Evolutionary conservation across 2,113 vertebrate species (phyloP), one percentile per base, ranked within the genome.

Genomic region (Colaptes auratus): DNA sequence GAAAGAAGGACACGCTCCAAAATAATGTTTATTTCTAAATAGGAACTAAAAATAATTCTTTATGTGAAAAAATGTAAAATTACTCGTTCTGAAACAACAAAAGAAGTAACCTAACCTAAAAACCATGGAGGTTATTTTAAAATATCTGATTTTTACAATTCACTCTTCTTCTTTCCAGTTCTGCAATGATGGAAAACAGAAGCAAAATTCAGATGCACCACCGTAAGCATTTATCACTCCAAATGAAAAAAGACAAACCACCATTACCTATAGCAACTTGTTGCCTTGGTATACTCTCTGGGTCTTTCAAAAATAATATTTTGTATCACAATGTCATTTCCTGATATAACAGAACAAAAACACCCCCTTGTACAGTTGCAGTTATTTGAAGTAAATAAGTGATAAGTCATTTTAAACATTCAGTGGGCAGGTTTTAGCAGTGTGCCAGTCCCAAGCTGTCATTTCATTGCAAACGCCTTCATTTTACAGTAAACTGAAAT

Each of bases 391-490:
- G 93, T 82, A 72, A 69, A 59, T 87, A 15, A 74, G 46, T 67
- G 16, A 71, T 42, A 89, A 86, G 27, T 46, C 30, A 59, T n/a
- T 79, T 90, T 48, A 87, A 87, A 71, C 77, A 92, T 90, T 95
- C 58, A 85, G n/a, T 20, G 35, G 71, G 46, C 27, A 85, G 53
- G 55, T 95, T 79, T 93, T 46, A 88, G 70, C 56, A 74, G 28
- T 4, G 9, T 75, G n/a, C n/a, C 53, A 69, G 53, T 72, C 86
- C 88, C 24, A 50, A 33, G 3, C 10, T 4, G 3, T 36, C 13
- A 59, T 82, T 80, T 91, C 33, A 42, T 83, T 61, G 19, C 27
- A 31, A 67, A 69, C 65, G 35, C 4, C 27, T 73, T 73, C 28
- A 67, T 39, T 70, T 70, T 46, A 36, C 3, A 31, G 39, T 46